phyloP scores from a whole-genome alignment of 2,797 vertebrate species.

The Nasua narica region DNA sequence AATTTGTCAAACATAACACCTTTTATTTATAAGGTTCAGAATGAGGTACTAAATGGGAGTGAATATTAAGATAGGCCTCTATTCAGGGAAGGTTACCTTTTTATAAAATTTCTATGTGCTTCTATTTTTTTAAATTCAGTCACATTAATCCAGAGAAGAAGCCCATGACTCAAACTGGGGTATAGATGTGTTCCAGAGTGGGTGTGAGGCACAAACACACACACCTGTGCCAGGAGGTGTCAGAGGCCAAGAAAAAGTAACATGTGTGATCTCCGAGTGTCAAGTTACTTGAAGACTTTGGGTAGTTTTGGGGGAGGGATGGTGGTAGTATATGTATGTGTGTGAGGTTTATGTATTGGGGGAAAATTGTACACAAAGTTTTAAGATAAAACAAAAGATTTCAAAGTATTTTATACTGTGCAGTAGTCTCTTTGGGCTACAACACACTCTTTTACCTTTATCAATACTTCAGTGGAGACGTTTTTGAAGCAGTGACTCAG shows the following conservation, averaged over 20 bases:
- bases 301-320: background rate
- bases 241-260: background rate
- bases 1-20: background rate
- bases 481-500: slow-evolving; percentile 26
- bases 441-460: background rate
- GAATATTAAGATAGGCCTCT: background rate
- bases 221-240: background rate
- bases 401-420: background rate
- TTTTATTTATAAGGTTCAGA: background rate
- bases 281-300: background rate
- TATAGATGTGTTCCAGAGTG: background rate
- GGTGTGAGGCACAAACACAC: background rate
- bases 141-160: slow-evolving; percentile 38
- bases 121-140: background rate
- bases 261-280: background rate
- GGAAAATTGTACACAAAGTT: background rate
- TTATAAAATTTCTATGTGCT: background rate
- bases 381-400: background rate
- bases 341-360: background rate
- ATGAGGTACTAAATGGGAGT: background rate
- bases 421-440: background rate
- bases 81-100: background rate
- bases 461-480: background rate
- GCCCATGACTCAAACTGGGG: background rate
- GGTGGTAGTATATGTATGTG: background rate